These are phyloP conservation scores for Spodoptera picta DNA, from an alignment of 2,888 invertebrate species.

Conservation along the genomic window DNA sequence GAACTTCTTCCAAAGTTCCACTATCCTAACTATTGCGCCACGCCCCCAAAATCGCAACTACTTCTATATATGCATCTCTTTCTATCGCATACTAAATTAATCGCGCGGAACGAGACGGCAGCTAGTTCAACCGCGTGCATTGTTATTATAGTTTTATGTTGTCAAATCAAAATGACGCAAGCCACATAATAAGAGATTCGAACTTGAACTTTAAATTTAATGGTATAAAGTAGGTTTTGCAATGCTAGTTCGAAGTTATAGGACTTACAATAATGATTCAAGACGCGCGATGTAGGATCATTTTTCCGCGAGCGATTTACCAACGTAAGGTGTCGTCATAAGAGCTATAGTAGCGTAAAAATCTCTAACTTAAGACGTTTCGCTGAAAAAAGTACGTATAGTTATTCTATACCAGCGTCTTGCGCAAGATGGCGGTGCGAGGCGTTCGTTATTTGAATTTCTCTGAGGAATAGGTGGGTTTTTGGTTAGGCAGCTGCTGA, in stretches of 20 bases:
- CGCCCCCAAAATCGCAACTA: constrained; percentile 72
- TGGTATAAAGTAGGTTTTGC: constrained; percentile 9
- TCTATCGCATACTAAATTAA: constrained; percentile 60
- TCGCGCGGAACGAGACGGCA: constrained; percentile 71
- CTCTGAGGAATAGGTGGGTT: constrained; percentile 85
- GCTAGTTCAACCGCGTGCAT: constrained; percentile 74
- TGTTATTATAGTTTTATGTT: constrained; percentile 82
- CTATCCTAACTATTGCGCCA: constrained; percentile 81
- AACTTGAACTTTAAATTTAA: constrained; percentile 23
- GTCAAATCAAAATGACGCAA: constrained; percentile 56
- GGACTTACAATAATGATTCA: constrained; percentile 46
- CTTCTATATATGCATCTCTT: constrained; percentile 64
- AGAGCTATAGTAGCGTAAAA: constrained; percentile 87
- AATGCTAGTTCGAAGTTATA: constrained; percentile 28
- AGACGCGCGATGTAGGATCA: constrained; percentile 76
- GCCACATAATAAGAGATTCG: neutral
- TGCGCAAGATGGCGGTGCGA: constrained; percentile 86
- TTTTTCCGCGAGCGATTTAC: constrained; percentile 88
- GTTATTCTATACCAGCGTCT: constrained; percentile 88
- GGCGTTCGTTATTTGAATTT: constrained; percentile 87
- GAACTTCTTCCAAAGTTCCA: constrained; percentile 87
- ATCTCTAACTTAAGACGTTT: constrained; percentile 87
- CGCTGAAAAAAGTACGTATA: constrained; percentile 79
- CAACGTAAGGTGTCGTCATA: constrained; percentile 83
- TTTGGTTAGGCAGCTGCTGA: constrained; percentile 70